Base-by-base conservation (phyloP, 2,113 vertebrate genomes). In the Conger conger region DNA sequence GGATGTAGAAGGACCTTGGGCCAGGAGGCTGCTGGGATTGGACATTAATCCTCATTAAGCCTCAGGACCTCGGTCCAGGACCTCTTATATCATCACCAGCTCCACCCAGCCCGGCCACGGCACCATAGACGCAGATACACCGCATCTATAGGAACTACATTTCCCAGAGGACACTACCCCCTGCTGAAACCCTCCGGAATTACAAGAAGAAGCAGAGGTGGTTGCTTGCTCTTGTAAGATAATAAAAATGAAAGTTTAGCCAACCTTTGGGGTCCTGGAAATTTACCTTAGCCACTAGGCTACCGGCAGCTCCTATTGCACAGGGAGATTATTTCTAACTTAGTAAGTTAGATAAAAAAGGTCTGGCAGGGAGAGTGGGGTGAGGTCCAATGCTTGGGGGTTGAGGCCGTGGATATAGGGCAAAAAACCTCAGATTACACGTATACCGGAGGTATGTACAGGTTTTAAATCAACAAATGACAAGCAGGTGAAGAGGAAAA, bases 1-100 rank as follows among this genome's bases (percentile, higher is more conserved):
- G 79, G 88, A 83, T 79, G 87, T 81, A 42, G 77, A 50, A 68
- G 87, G 88, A 91, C 77, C 84, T 86, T 89, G 89, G 89, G 86
- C 86, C 68, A 88, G 83, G 83, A 83, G 36, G 33, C 82, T 84
- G 45, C n/a, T 30, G 11, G 77, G 40, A 89, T 89, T 87, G 60
- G 82, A 18, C 85, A 85, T 91, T 89, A 87, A 86, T 88, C 77
- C 81, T 88, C 82, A 82, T 78, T 82, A 45, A 85, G 20, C 82
- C 80, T 76, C 73, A 83, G 57, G 84, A 82, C 79, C 54, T 37
- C 33, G 54, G 76, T 20, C 20, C 27, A 68, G 60, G 27, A 27
- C 27, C 20, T n/a, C 60, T n/a, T 68, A n/a, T n/a, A 68, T 68
- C 60, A 68, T 68, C 60, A 68, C 60, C 60, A 9, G 60, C n/a